Evolutionary conservation across 2,797 vertebrate species (phyloP), one percentile per base, ranked within the genome.

Genomic region (Neosilurus mollespiculum): DNA sequence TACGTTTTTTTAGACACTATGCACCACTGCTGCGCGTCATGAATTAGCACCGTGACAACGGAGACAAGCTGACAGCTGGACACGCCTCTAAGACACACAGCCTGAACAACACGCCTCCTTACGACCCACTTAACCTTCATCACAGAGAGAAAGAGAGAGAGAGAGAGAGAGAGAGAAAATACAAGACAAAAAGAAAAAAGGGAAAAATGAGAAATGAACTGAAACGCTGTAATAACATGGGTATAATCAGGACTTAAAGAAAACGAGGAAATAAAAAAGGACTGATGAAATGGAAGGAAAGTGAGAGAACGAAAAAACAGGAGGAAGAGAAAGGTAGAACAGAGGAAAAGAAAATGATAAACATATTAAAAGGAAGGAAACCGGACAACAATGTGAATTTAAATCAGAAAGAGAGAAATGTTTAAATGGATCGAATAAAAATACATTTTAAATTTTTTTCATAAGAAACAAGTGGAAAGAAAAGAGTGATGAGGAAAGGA

Each of bases 31-130:
- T 89, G 84, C 86, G 90, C 89, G 90, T 92, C 91, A 90, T 90
- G 92, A 93, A 94, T 95, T 92, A 95, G 65, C 92, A 77, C 91
- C 92, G 90, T 91, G 90, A 89, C 90, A 94, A 93, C 91, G 90
- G 90, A 93, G 92, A 90, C 77, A 78, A 91, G 92, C 89, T 93
- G 93, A 93, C 93, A 92, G 87, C 88, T 86, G 20, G 87, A 88
- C 90, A 94, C 94, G 92, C 93, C 93, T 70, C 92, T 89, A 90
- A 89, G 89, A 84, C 89, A 84, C 88, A 91, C 89, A 90, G 90
- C 92, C 91, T 89, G 92, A 92, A 91, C 90, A 88, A 30, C 78
- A 61, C 79, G 49, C 82, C 76, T 56, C 75, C 81, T 70, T 34
- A 80, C 22, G 65, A 82, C 86, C 49, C 87, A 82, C 70, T 7